Percentiles rank a stretch among this genome's conserved stretches.
Evolutionary conservation across 2,888 invertebrate genomes (phyloP).

Genomic region (Stratiomys singularior): DNA sequence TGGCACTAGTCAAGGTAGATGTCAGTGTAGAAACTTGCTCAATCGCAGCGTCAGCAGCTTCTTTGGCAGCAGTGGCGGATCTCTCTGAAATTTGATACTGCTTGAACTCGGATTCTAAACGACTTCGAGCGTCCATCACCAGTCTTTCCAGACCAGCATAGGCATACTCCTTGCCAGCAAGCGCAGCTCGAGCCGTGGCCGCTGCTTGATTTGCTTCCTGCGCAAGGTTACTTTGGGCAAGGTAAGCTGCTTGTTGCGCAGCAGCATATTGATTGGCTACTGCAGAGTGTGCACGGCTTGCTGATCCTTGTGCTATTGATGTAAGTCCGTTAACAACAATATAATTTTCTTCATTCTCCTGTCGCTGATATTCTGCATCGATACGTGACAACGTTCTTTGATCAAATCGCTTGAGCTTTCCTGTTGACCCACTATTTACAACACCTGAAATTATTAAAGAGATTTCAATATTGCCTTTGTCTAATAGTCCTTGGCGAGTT

Average conservation of each 20-base stretch:
- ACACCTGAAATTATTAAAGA: background rate
- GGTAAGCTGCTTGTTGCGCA: slow-evolving; percentile 80
- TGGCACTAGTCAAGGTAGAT: slow-evolving; percentile 77
- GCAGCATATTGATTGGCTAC: slow-evolving; percentile 79
- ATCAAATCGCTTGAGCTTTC: background rate
- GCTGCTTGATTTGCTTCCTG: slow-evolving; percentile 80
- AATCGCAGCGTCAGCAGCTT: slow-evolving; percentile 76
- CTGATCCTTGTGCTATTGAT: slow-evolving; percentile 79
- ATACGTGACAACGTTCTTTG: no score
- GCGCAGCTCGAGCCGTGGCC: slow-evolving; percentile 75
- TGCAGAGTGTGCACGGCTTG: slow-evolving; percentile 81
- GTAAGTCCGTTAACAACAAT: slow-evolving; percentile 72
- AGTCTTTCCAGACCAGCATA: slow-evolving; percentile 78
- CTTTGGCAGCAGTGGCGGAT: slow-evolving; percentile 72
- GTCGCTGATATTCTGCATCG: background rate
- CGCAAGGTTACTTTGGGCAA: slow-evolving; percentile 81
- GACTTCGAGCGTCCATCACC: slow-evolving; percentile 76
- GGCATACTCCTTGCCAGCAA: slow-evolving; percentile 74
- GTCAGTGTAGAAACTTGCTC: slow-evolving; percentile 73
- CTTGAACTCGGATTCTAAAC: slow-evolving; percentile 74
- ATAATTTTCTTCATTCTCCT: background rate
- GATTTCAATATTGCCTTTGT: no score
- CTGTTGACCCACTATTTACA: background rate
- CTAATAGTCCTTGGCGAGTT: no score
- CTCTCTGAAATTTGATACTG: slow-evolving; percentile 78